Conservation (phyloP, 2,888 invertebrate species). For the Malacosoma neustria region DNA sequence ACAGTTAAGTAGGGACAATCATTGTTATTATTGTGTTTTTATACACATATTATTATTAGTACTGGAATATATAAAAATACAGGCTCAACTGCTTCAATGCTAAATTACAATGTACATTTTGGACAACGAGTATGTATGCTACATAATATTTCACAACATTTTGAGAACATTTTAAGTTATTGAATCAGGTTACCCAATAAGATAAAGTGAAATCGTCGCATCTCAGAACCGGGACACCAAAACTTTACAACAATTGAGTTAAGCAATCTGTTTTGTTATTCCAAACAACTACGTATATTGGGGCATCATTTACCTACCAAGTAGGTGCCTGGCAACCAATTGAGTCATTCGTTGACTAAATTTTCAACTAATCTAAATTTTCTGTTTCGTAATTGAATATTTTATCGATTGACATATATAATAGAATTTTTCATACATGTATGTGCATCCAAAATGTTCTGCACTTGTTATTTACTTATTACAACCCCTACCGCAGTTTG, state of each 20-base stretch:
- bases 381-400: background rate
- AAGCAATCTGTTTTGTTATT: slow-evolving; percentile 44
- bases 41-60: no score
- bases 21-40: no score
- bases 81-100: no score
- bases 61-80: no score
- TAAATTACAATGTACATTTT: no score
- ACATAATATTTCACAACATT: no score
- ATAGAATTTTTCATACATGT: background rate
- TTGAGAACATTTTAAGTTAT: background rate
- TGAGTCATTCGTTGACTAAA: slow-evolving; percentile 4
- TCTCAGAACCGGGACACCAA: slow-evolving; percentile 41
- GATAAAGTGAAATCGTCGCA: slow-evolving; percentile 18
- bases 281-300: slow-evolving; percentile 30
- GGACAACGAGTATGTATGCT: no score
- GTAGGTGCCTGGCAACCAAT: slow-evolving; percentile 2
- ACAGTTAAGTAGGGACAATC: no score
- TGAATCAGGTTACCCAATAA: background rate
- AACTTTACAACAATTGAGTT: slow-evolving; percentile 36
- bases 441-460: no score
- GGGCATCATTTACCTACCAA: slow-evolving; percentile 21
- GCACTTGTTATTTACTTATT: no score
- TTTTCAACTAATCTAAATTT: background rate
- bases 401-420: background rate
- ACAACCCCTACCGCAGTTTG: no score